Conservation (phyloP, 1,140 invertebrate genomes). For the Formica exsecta region DNA sequence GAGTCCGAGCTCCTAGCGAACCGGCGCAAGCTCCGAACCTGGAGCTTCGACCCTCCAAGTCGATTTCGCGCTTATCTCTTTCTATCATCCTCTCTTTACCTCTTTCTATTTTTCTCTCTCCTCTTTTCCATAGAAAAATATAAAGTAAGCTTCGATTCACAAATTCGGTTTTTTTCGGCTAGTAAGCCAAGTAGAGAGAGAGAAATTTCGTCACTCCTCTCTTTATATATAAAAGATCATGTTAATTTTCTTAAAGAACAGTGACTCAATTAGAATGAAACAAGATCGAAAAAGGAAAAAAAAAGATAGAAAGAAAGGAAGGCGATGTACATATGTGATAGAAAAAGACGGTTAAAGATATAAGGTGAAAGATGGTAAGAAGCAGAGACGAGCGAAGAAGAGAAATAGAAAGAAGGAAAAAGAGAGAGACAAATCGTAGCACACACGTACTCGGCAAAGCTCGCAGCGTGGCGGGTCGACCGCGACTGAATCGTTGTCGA, state of each 20-base stretch:
- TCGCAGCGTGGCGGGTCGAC: slow-evolving; percentile 82
- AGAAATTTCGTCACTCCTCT: slow-evolving; percentile 12
- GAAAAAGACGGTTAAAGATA: background rate
- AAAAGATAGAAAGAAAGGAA: background rate
- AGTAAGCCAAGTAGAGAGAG: background rate
- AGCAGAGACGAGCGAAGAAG: slow-evolving; percentile 10
- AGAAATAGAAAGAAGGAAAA: background rate
- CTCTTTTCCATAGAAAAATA: background rate
- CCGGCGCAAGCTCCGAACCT: slow-evolving; percentile 41
- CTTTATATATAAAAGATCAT: background rate
- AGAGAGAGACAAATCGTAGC: slow-evolving; percentile 44
- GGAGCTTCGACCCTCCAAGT: slow-evolving; percentile 38
- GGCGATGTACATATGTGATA: background rate
- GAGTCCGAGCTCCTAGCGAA: background rate
- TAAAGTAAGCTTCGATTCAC: background rate
- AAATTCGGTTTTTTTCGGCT: background rate
- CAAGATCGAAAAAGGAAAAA: slow-evolving; percentile 60
- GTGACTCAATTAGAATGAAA: slow-evolving; percentile 21
- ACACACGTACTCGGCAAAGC: slow-evolving; percentile 63
- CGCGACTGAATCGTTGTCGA: slow-evolving; percentile 83
- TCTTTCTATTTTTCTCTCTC: background rate
- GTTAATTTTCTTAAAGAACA: slow-evolving; percentile 28
- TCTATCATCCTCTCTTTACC: background rate
- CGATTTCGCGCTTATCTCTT: slow-evolving; percentile 52
- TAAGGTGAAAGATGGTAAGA: background rate